Evolutionary conservation across 2,113 vertebrate species (phyloP), one percentile per base, ranked within the genome.

Genomic region (Nicator chloris): DNA sequence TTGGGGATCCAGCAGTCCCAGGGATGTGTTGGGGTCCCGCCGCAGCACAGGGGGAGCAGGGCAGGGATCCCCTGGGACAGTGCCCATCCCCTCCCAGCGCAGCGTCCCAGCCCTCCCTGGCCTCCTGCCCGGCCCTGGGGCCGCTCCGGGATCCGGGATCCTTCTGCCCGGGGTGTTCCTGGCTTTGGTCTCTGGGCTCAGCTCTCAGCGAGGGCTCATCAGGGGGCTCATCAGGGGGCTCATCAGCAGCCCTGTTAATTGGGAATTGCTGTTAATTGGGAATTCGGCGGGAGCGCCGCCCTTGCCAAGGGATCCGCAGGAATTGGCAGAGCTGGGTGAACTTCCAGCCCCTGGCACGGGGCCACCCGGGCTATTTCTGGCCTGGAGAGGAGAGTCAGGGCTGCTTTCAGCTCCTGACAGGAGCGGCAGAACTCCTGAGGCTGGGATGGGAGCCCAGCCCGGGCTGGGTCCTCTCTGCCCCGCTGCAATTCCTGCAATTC

Each of bases 81-180:
- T n/a, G n/a, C n/a, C n/a, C n/a, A 9, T 9, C 47, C 63, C 2
- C 20, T 47, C 28, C 7, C 23, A 4, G 19, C 28, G 33, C 69
- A 27, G n/a, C 69, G 20, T 12, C 35, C 61, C 31, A 26, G 21
- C 82, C 51, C 42, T 50, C 63, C 54, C 45, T 9, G 5, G 3
- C 9, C 19, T 0, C 28, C 77, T 35, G 65, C 39, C 69, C 40
- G 11, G 0, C 9, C 10, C 75, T 10, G 57, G 1, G 7, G 39
- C 45, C 15, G 11, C 10, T 4, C 6, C 0, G 27, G 24, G 45
- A 2, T 4, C 6, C 0, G 27, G 24, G 45, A 2, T 8, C 1
- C 0, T 27, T 71, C 24, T 26, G 8, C 71, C 60, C 39, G 2
- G 35, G 15, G 0, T 24, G 63, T 10, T 2, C 6, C 4, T 2